A percentile compares a stretch with the other conserved stretches of the same genome.
These are phyloP conservation scores for Actenoides lindsayi DNA, from an alignment of 2,113 vertebrate genomes.

Conservation along the genomic window DNA sequence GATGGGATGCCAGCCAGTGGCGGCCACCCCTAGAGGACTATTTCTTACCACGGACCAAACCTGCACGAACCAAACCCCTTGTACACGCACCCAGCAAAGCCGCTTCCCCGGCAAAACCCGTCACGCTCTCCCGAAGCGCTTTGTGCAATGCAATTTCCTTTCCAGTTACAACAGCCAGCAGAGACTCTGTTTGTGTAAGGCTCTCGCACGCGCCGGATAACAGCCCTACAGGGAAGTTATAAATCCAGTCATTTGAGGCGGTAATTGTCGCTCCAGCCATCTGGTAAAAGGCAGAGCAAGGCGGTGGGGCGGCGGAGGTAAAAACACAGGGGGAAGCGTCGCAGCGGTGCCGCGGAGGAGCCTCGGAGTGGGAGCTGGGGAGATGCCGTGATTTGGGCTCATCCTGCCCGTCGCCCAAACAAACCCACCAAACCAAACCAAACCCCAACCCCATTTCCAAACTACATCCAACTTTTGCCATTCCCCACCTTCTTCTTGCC, in stretches of 20 bases:
- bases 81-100: background rate
- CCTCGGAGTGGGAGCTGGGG: background rate
- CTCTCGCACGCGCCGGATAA: background rate
- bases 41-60: background rate
- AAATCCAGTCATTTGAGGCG: background rate
- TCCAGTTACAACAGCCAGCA: background rate
- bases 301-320: background rate
- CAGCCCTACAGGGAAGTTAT: background rate
- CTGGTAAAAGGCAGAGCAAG: background rate
- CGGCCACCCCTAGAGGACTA: background rate
- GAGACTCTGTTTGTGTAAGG: background rate
- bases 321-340: fast-evolving
- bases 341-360: fast-evolving
- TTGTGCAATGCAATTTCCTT: background rate
- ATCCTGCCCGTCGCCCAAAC: background rate
- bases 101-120: background rate
- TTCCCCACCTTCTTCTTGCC: background rate
- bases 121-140: background rate
- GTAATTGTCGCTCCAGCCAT: background rate
- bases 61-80: background rate
- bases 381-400: background rate
- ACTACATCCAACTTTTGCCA: fast-evolving
- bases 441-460: fast-evolving
- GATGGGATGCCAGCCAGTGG: background rate
- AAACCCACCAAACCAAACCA: background rate